Evolutionary conservation across 64 coral and sea anemone species (phyloP).

Genomic region (Exaiptasia diaphana): DNA sequence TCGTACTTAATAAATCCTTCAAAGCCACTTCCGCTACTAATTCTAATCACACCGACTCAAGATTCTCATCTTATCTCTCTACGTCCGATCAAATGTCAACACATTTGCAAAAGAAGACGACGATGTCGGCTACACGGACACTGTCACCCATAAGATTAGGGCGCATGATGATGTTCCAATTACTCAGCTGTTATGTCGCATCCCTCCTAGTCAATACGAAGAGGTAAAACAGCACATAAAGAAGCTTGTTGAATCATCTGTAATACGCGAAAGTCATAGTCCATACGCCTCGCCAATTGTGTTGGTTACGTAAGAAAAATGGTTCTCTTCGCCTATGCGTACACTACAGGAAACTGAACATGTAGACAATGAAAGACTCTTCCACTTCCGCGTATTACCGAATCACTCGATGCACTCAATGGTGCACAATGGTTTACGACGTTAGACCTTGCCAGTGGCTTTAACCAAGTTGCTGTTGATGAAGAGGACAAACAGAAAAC

Average conservation of each 20-base stretch:
- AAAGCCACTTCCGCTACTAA: too few species aligned
- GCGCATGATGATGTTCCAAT: slow-evolving; percentile 22
- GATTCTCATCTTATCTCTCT: not conserved
- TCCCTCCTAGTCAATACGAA: slow-evolving; percentile 55
- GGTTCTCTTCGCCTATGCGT: not conserved
- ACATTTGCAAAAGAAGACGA: slow-evolving; percentile 13
- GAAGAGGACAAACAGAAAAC: too few species aligned
- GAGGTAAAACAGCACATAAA: slow-evolving; percentile 44
- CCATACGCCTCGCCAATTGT: slow-evolving; percentile 1
- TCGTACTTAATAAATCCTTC: not conserved
- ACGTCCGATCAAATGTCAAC: not conserved
- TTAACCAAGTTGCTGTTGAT: too few species aligned
- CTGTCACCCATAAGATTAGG: slow-evolving; percentile 17
- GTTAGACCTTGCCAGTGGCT: not conserved
- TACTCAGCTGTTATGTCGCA: slow-evolving; percentile 14
- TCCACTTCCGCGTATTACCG: not conserved
- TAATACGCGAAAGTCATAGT: not conserved
- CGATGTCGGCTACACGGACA: slow-evolving; percentile 29
- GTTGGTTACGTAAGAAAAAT: not conserved
- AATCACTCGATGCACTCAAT: not conserved
- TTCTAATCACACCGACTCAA: not conserved
- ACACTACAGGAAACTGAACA: not conserved
- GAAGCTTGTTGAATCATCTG: not conserved
- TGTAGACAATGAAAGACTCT: not conserved
- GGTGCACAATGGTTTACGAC: not conserved